phyloP scores from a whole-genome alignment of 2,888 invertebrate species.

The Anorthoa munda region DNA sequence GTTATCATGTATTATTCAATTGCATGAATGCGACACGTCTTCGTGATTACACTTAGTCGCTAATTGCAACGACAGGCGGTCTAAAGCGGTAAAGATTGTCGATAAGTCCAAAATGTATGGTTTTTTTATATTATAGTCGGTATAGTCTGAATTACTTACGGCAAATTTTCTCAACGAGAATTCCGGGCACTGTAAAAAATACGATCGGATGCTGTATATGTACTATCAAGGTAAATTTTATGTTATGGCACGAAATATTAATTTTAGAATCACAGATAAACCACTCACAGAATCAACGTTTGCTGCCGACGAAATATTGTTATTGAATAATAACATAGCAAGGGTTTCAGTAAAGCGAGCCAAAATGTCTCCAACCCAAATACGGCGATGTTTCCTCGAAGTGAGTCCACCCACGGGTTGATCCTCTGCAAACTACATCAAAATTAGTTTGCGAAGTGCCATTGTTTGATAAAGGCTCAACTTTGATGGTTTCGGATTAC shows the following conservation, averaged over 20 bases:
- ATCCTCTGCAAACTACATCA: slow-evolving; percentile 63
- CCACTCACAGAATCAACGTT: not conserved
- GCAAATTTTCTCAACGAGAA: not conserved
- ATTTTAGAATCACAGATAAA: not conserved
- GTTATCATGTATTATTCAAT: no score
- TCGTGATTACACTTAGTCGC: not conserved
- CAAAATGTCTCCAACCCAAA: slow-evolving; percentile 32
- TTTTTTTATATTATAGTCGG: no score
- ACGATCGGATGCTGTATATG: not conserved
- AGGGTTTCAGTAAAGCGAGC: slow-evolving; percentile 26
- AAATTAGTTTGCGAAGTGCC: slow-evolving; percentile 70
- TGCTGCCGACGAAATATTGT: not conserved
- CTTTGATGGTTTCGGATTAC: slow-evolving; percentile 48
- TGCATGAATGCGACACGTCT: slow-evolving; percentile 13
- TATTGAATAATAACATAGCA: slow-evolving; percentile 38
- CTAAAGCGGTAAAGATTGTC: not conserved
- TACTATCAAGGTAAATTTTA: not conserved
- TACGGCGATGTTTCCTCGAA: slow-evolving; percentile 32
- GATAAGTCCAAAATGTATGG: no score
- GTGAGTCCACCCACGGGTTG: slow-evolving; percentile 18
- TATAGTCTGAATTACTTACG: no score
- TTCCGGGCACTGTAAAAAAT: not conserved
- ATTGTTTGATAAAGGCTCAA: slow-evolving; percentile 59
- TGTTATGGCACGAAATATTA: not conserved
- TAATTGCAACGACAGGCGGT: slow-evolving; percentile 3